Evolutionary conservation across 2,113 vertebrate genomes (phyloP).

Genomic region (Accipiter virgatus): DNA sequence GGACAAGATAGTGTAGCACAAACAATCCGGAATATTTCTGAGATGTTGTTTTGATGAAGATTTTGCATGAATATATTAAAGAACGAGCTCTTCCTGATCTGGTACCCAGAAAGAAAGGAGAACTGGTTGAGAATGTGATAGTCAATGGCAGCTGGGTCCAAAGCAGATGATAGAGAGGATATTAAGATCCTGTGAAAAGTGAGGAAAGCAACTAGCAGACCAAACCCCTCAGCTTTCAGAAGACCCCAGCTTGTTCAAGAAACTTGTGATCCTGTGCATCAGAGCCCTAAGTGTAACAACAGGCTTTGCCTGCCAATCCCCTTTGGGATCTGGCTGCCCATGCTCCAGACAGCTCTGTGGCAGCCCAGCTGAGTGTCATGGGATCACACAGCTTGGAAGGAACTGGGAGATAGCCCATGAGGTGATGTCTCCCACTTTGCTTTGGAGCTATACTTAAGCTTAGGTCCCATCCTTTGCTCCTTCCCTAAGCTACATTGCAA

Average conservation of each 20-base stretch:
- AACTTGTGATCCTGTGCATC: neutral
- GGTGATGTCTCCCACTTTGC: neutral
- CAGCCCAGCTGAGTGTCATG: too few species aligned
- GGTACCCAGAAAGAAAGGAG: neutral
- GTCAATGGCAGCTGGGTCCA: neutral
- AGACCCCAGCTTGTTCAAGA: neutral
- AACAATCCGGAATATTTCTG: neutral
- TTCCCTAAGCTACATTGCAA: neutral
- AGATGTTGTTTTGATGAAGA: neutral
- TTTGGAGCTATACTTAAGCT: neutral
- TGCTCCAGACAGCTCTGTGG: neutral
- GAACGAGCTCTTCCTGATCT: neutral
- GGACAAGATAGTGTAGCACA: neutral
- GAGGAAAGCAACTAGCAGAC: neutral
- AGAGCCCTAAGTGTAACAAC: neutral
- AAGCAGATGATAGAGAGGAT: neutral
- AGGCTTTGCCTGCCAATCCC: neutral
- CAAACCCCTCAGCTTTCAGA: neutral
- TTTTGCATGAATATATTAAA: neutral
- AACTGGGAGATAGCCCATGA: neutral
- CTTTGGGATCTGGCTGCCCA: accelerated
- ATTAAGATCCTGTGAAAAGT: neutral
- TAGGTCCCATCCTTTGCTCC: neutral
- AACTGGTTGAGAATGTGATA: neutral
- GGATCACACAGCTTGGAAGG: neutral